A percentile compares a stretch with the other conserved stretches of the same genome.
These are phyloP conservation scores for Epizoanthus ramosus DNA, from an alignment of 92 coral and sea anemone species.

Conservation along the genomic window DNA sequence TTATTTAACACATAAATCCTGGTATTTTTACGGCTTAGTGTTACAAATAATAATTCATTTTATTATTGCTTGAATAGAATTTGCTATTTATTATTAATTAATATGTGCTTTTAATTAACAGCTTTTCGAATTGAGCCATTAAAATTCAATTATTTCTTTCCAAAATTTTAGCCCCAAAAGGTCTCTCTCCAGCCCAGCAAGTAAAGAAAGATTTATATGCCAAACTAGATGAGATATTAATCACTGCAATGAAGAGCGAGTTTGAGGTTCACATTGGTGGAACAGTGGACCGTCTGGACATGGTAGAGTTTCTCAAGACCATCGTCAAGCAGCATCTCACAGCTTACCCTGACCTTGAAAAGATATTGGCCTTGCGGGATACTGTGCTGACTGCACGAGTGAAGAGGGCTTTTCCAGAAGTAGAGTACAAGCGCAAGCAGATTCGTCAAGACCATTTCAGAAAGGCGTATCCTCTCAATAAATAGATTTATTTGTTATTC, in stretches of 20 bases:
- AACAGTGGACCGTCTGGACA: conserved; percentile 78
- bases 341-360: conserved; percentile 76
- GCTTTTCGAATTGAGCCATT: too few species aligned
- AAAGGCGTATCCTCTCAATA: conserved; percentile 85
- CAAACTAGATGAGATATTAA: conserved; percentile 80
- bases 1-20: too few species aligned
- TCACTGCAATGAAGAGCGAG: conserved; percentile 75
- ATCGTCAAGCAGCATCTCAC: conserved; percentile 64
- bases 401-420: conserved; percentile 93
- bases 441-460: conserved; percentile 82
- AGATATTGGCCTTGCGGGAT: conserved; percentile 82
- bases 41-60: too few species aligned
- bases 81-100: too few species aligned
- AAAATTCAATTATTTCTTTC: too few species aligned
- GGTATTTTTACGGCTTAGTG: too few species aligned
- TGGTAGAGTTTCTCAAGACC: conserved; percentile 78
- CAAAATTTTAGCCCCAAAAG: conserved; percentile 50
- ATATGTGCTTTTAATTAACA: too few species aligned
- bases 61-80: too few species aligned
- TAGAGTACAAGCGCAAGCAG: conserved; percentile 87
- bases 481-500: not conserved
- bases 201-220: conserved; percentile 76
- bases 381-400: conserved; percentile 90
- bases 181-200: conserved; percentile 58
- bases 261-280: conserved; percentile 83